Evolutionary conservation across 2,113 vertebrate genomes (phyloP).

Genomic region (Microtus oregoni): DNA sequence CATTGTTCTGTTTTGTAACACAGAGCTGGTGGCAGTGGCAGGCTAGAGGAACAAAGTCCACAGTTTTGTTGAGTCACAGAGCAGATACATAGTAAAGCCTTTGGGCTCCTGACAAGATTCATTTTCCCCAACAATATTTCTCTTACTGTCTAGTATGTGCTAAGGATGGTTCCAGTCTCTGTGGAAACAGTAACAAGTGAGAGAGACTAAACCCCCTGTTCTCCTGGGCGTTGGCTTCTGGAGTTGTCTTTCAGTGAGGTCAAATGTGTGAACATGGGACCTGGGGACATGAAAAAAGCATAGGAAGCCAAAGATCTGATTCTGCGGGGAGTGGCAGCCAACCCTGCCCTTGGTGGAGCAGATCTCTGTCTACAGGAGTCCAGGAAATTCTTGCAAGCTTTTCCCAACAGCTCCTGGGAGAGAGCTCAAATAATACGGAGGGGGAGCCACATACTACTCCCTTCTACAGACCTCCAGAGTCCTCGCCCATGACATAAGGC

Average conservation of each 20-base stretch:
- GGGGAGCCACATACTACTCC: neutral
- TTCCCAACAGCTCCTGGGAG: neutral
- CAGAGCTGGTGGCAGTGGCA: neutral
- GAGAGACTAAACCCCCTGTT: neutral
- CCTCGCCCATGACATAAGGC: neutral
- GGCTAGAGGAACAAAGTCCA: neutral
- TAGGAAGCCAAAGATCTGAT: neutral
- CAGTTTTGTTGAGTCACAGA: neutral
- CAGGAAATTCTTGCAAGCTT: neutral
- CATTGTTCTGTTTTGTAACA: neutral
- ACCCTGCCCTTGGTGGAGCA: neutral
- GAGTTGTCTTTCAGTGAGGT: neutral
- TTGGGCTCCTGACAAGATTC: neutral
- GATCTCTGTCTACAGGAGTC: rapidly evolving
- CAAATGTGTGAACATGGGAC: neutral
- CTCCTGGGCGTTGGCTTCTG: neutral
- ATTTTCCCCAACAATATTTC: neutral
- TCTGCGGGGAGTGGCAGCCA: neutral
- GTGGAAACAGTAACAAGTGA: neutral
- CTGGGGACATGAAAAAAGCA: neutral
- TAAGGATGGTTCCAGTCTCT: neutral
- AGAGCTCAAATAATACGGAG: rapidly evolving
- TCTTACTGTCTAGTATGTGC: neutral
- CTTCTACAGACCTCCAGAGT: neutral
- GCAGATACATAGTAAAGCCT: neutral